Base-by-base conservation (phyloP, 2,113 vertebrate species). In the Phyllostomus discolor region DNA sequence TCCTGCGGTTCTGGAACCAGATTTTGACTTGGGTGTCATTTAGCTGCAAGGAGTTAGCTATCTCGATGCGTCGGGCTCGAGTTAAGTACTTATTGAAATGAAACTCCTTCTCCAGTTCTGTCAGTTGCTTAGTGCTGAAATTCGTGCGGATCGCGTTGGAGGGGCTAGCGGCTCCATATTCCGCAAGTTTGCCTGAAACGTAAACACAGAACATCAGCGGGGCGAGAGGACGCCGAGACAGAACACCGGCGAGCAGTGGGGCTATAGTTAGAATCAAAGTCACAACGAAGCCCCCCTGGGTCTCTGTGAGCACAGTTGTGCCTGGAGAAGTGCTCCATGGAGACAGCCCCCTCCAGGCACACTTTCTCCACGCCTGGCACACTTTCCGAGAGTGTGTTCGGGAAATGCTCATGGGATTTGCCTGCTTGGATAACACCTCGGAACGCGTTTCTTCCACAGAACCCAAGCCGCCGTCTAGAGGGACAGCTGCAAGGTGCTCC, bases 1-100 rank as follows among this genome's bases (percentile, higher is more conserved):
- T 98, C 93, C 98, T 98, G 81, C 98, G 97, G 75, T 98, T 98
- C 94, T 98, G 98, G 97, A 98, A 98, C 98, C 98, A 99, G 92
- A 99, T 98, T 97, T 99, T 99, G 66, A 98, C 98, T 91, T 99
- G 99, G 67, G 98, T 98, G 92, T 99, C 98, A 94, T 98, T 99
- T 66, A 99, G 98, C 43, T 98, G 98, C 94, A 99, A 97, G 52
- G 98, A 97, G 50, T 97, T 98, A 85, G 98, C 98, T 78, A 98
- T 98, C 92, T 98, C 98, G 17, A 98, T 97, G 82, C 99, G 98
- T 41, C 98, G 98, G 69, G 98, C 96, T 96, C 98, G 96, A 72
- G 98, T 98, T 94, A 99, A 98, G 96, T 99, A 99, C 82, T 98
- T 98, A 97, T 98, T 99, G 97, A 98, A 98, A 91, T 98, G 98